A percentile compares a stretch with the other conserved stretches of the same genome.
Conservation (phyloP, 2,888 invertebrate genomes). For the Clostera curtula region DNA sequence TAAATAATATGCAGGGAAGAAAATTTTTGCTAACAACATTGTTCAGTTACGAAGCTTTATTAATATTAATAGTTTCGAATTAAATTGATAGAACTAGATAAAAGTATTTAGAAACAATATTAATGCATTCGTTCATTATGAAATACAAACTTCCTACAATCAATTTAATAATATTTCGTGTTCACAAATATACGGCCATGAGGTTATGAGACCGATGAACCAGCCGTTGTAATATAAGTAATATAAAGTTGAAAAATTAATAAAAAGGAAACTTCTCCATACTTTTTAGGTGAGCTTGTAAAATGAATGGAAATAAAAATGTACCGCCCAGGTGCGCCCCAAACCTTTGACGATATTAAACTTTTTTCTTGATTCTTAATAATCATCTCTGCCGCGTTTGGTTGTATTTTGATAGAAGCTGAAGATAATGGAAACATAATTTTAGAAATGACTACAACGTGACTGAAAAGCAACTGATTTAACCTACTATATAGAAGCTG, state of each 20-base stretch:
- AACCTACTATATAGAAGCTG: too few species aligned
- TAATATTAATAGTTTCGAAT: too few species aligned
- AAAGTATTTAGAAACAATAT: too few species aligned
- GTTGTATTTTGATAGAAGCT: slow-evolving; percentile 11
- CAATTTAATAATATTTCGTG: too few species aligned
- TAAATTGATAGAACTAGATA: too few species aligned
- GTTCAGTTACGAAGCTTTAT: too few species aligned
- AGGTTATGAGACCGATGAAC: slow-evolving; percentile 48
- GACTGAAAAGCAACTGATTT: too few species aligned
- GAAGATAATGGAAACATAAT: slow-evolving; percentile 13
- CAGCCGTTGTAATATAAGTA: slow-evolving; percentile 61
- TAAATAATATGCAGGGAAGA: too few species aligned
- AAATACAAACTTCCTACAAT: too few species aligned
- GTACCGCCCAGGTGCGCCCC: slow-evolving; percentile 69
- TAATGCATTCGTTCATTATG: too few species aligned
- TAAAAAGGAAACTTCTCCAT: slow-evolving; percentile 69
- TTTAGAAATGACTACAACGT: too few species aligned
- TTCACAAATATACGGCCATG: slow-evolving; percentile 21
- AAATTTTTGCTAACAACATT: too few species aligned
- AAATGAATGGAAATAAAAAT: slow-evolving; percentile 74
- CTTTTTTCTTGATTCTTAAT: slow-evolving; percentile 61
- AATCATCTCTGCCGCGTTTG: slow-evolving; percentile 27
- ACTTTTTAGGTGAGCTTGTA: slow-evolving; percentile 71
- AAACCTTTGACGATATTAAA: slow-evolving; percentile 72
- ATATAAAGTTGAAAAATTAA: slow-evolving; percentile 76